Base-by-base conservation (phyloP, 2,113 vertebrate genomes). In the Pseudorectes ferrugineus region DNA sequence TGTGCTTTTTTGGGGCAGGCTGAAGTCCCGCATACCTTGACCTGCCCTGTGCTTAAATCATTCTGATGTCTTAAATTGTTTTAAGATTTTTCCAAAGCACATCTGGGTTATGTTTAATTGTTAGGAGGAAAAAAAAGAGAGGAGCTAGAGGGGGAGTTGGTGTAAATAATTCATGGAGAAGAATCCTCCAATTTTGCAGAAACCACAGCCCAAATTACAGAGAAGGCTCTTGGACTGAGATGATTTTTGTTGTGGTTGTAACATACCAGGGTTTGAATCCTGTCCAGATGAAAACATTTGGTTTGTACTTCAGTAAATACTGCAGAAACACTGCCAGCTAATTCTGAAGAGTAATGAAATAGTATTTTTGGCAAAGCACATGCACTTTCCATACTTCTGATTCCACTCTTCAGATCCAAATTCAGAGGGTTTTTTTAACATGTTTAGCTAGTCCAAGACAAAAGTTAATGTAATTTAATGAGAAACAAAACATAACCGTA, bases 201-300 rank as follows among this genome's bases (percentile, higher is more conserved):
- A 97, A 97, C 97, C 96, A 62, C 96, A 97, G 91, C 83, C 91
- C 85, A 97, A 98, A 98, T 97, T 97, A 96, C 91, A 97, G 96
- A 97, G 97, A 97, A 97, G 91, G 68, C 96, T 96, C 63, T 98
- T 97, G 97, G 97, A 97, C 78, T 97, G 97, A 96, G 97, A 97
- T 96, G 83, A 94, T 97, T 97, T 98, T 95, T 98, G 97, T 97
- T 97, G 95, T 98, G 96, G 97, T 98, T 98, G 73, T 97, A 97
- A 92, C 95, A 96, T 98, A 97, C 93, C 96, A 96, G 93, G 94
- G 89, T 97, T 98, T 98, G 97, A 98, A 98, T 98, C 97, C 76
- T 96, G 95, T 97, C 97, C 97, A 98, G 97, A 98, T 98, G 97
- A 98, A 98, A 98, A 98, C 97, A 98, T 98, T 98, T 98, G 97